Conservation (phyloP, 2,113 vertebrate genomes). For the Eptesicus fuscus region DNA sequence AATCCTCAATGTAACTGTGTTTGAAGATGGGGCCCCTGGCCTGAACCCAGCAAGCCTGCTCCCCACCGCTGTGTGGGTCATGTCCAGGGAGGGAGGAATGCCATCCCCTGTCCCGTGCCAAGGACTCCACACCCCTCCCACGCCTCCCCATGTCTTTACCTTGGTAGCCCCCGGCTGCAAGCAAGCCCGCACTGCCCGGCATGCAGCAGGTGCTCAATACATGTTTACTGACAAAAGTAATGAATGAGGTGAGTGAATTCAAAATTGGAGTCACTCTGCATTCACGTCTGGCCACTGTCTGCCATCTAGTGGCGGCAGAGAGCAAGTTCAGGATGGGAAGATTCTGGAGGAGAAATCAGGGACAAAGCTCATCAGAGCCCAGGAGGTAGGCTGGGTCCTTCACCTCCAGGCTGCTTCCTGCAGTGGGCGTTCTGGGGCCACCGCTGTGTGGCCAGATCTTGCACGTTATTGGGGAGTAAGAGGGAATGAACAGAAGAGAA, state of each 20-base stretch:
- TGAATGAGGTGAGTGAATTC: rapidly evolving
- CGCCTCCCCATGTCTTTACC: rapidly evolving
- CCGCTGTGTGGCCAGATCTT: neutral
- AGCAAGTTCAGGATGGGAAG: neutral
- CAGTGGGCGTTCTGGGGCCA: neutral
- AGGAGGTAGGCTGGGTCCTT: neutral
- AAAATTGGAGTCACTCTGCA: rapidly evolving
- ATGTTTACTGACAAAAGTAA: neutral
- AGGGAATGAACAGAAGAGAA: neutral
- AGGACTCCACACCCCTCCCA: rapidly evolving
- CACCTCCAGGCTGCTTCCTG: neutral
- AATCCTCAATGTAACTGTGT: rapidly evolving
- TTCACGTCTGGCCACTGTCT: neutral
- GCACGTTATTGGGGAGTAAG: neutral
- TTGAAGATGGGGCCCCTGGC: neutral
- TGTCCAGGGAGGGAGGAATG: rapidly evolving
- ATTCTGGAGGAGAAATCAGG: neutral
- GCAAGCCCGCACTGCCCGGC: rapidly evolving
- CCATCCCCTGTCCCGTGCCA: rapidly evolving
- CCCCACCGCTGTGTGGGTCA: rapidly evolving
- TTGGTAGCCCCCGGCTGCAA: neutral
- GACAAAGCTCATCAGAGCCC: neutral
- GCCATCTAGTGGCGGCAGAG: constrained; percentile 57
- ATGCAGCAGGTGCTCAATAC: neutral
- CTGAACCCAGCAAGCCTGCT: neutral